Evolutionary conservation across 2,113 vertebrate species (phyloP).

Genomic region (Epinephelus moara): DNA sequence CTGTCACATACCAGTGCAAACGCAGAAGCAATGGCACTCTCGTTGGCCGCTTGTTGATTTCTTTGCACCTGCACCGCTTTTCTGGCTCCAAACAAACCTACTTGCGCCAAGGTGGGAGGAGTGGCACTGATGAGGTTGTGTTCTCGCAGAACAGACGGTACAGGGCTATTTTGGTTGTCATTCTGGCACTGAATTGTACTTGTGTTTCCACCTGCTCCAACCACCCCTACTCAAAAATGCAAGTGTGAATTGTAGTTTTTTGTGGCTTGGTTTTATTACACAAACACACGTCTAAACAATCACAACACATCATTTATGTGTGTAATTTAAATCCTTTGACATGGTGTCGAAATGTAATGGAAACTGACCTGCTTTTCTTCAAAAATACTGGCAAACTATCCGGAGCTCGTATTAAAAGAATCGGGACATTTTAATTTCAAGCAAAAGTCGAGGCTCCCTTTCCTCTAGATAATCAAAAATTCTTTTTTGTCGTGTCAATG

Average conservation of each 20-base stretch:
- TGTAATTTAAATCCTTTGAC: neutral
- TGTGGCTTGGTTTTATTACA: neutral
- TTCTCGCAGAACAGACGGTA: slow-evolving; percentile 24
- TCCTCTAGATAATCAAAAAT: neutral
- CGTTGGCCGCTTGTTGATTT: neutral
- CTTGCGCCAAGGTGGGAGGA: slow-evolving; percentile 12
- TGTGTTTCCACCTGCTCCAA: slow-evolving; percentile 15
- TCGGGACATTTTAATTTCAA: slow-evolving; percentile 2
- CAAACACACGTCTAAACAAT: neutral
- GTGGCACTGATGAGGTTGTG: neutral
- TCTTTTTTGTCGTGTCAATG: neutral
- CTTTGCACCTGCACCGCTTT: slow-evolving; percentile 20
- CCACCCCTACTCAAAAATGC: neutral
- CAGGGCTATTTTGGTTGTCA: slow-evolving; percentile 2
- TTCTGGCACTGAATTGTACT: slow-evolving; percentile 6
- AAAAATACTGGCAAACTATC: neutral
- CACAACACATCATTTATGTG: neutral
- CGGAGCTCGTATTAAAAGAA: neutral
- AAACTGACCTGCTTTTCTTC: neutral
- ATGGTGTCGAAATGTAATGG: neutral
- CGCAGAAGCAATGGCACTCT: neutral
- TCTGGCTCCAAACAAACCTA: neutral
- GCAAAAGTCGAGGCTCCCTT: neutral
- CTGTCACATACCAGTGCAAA: neutral
- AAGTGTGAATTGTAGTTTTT: neutral